A percentile compares a stretch with the other conserved stretches of the same genome.
Conservation (phyloP, 2,797 vertebrate genomes). For the Enteromius thamalakanensis region DNA sequence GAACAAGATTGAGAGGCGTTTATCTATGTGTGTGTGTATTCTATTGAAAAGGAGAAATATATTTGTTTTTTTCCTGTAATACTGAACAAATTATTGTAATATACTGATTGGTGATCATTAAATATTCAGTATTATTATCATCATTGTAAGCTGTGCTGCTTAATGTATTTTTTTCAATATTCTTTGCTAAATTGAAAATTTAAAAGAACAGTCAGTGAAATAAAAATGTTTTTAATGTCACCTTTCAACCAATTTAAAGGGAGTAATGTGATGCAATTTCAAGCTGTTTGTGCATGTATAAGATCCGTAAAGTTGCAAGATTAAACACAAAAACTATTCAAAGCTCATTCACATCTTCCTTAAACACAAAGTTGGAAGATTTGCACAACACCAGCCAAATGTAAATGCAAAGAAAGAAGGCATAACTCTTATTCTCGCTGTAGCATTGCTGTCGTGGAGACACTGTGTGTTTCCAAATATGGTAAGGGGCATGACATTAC, state of each 20-base stretch:
- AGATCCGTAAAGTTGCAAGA: too few relatives aligned
- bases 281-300: too few relatives aligned
- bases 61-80: background rate
- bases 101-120: background rate
- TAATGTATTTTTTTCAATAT: background rate
- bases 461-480: background rate
- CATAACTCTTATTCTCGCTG: background rate
- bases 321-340: too few relatives aligned
- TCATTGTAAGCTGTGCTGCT: background rate
- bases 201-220: background rate
- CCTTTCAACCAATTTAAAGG: background rate
- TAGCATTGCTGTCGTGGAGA: background rate
- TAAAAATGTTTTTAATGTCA: background rate
- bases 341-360: too few relatives aligned
- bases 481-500: background rate
- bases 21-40: background rate
- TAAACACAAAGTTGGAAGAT: too few relatives aligned
- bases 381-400: background rate
- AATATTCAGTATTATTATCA: background rate
- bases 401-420: too few relatives aligned
- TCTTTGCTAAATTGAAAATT: background rate
- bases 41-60: background rate
- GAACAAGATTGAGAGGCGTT: slow-evolving; percentile 3
- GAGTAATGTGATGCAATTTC: too few relatives aligned
- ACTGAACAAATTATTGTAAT: background rate